Evolutionary conservation across 1,140 invertebrate species (phyloP).

Genomic region (Drosophila ercepeae): DNA sequence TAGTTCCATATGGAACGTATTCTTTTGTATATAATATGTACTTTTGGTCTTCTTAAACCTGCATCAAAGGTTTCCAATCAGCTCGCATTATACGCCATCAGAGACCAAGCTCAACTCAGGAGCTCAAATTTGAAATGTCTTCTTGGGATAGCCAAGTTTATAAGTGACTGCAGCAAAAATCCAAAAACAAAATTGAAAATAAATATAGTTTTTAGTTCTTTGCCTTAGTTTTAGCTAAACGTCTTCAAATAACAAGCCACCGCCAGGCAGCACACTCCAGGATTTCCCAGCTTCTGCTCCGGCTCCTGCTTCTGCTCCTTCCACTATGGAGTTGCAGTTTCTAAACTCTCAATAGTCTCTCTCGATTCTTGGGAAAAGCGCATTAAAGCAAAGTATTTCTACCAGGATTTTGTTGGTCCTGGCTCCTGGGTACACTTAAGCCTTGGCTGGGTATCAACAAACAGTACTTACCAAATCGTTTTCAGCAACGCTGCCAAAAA

Average conservation of each 20-base stretch:
- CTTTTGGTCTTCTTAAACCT: neutral
- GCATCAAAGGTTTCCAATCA: neutral
- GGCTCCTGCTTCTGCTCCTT: neutral
- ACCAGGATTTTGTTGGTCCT: slow-evolving; percentile 59
- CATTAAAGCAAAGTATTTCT: slow-evolving; percentile 71
- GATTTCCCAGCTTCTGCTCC: no score
- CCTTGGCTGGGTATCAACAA: slow-evolving; percentile 73
- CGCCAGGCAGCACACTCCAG: slow-evolving; percentile 7
- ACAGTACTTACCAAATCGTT: slow-evolving; percentile 69
- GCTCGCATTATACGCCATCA: slow-evolving; percentile 33
- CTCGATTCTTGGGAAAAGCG: slow-evolving; percentile 45
- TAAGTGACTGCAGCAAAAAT: slow-evolving; percentile 11
- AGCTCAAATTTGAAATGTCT: slow-evolving; percentile 8
- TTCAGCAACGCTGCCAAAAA: slow-evolving; percentile 61
- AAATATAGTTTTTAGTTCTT: slow-evolving; percentile 36
- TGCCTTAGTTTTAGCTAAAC: slow-evolving; percentile 45
- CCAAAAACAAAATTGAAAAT: slow-evolving; percentile 44
- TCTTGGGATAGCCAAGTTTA: slow-evolving; percentile 16
- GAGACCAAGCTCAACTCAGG: slow-evolving; percentile 7
- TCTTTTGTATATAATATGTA: no score
- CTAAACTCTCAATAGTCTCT: neutral
- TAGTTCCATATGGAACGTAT: no score
- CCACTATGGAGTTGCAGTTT: neutral
- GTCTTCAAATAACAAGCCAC: slow-evolving; percentile 55
- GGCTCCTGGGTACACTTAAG: slow-evolving; percentile 69